These are phyloP conservation scores for Coreoperca whiteheadi DNA, from an alignment of 2,113 vertebrate species.

Conservation along the genomic window DNA sequence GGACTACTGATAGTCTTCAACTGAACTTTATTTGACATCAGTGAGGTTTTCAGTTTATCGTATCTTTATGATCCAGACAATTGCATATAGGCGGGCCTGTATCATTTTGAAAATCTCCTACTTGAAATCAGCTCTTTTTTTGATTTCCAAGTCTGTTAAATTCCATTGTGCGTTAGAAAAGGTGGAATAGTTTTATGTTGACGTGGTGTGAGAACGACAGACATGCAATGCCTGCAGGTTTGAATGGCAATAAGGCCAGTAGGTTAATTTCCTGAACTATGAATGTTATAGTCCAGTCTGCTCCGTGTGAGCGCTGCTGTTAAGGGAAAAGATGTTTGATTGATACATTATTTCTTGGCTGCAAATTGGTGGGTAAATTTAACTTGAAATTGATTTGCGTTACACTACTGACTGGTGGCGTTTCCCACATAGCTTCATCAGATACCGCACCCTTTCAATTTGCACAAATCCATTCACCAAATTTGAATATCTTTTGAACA, in stretches of 20 bases:
- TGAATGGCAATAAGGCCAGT: no score
- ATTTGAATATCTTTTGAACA: neutral
- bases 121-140: no score
- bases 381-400: neutral
- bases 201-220: neutral
- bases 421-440: neutral
- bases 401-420: neutral
- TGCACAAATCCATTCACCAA: neutral
- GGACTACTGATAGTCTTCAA: no score
- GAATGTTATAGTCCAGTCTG: neutral
- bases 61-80: no score
- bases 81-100: no score
- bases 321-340: neutral
- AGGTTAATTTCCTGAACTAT: no score
- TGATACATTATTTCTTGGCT: neutral
- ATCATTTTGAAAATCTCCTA: no score
- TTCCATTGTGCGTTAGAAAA: neutral
- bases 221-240: neutral
- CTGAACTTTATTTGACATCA: no score
- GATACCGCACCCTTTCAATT: neutral
- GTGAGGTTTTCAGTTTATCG: no score
- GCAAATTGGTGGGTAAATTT: neutral
- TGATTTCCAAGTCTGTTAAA: neutral
- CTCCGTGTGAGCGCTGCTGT: neutral
- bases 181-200: neutral